Base-by-base conservation (phyloP, 2,888 invertebrate genomes). In the Ceriagrion tenellum region DNA sequence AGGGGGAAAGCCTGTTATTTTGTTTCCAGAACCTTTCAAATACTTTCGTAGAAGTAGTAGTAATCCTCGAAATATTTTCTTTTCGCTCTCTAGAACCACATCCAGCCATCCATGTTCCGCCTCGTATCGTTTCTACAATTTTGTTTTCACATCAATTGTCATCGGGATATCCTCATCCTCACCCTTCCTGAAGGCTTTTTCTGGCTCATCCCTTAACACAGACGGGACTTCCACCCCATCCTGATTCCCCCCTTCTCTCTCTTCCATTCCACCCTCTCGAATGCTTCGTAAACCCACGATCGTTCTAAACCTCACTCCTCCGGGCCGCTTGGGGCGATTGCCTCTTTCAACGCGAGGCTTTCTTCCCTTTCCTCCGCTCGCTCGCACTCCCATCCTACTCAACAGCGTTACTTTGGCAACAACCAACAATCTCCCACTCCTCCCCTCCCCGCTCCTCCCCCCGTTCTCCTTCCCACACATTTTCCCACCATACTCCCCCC, bases 61-160 rank as follows among this genome's bases (percentile, higher is more conserved):
- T 81, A 18, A 35, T 35, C 35, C 35, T 81, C 81, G 35, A 35
- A 81, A 81, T 35, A 35, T 35, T 81, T 18, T 35, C 81, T n/a
- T 35, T 35, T 0, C 69, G 69, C 12, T 69, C 47, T 47, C 8
- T 2, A 6, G n/a, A 26, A 23, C 10, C 69, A n/a, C 69, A 23
- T 23, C n/a, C 35, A 59, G 16, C 16, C 81, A 10, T 12, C 35
- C 93, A 74, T 93, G 69, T 8, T 35, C 90, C 90, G 47, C 69
- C 69, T 35, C 47, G 93, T 40, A 40, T 69, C 93, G 47, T 69
- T 93, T 40, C 93, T 55, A n/a, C 93, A 93, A 93, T 93, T 93
- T 74, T 93, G 74, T 93, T 93, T 93, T 69, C 93, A 63, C 93
- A 93, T 93, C 93, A 93, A 93, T 93, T 74, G 93, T 93, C 93